Base-by-base conservation (phyloP, 1,140 invertebrate species). In the Octopus bimaculoides region DNA sequence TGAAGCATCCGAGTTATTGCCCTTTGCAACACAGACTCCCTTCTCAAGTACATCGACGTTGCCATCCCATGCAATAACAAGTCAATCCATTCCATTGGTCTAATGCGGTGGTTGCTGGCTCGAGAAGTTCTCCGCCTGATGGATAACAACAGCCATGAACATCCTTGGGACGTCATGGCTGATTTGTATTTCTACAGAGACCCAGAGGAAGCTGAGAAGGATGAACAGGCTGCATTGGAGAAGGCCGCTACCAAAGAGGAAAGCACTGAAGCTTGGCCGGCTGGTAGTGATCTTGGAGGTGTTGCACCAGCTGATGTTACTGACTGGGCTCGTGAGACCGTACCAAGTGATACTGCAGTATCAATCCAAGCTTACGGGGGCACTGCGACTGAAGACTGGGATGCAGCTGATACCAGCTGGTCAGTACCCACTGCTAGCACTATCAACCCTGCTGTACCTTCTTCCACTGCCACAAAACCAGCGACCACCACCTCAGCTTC, bases 131-230 rank as follows among this genome's bases (percentile, higher is more conserved):
- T 99, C 0, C 94, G 97, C 83, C 93, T 99, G 61, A 93, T 97
- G 77, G 98, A 98, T 77, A 94, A 94, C 54, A 96, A 99, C 84
- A 93, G 95, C 52, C 94, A 97, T 81, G 95, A 97, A 85, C 94
- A 94, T 79, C 95, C 95, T 82, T 99, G 97, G 97, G 91, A 91
- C 26, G 95, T 99, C 69, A 98, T 99, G 85, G 97, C 98, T 8
- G 98, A 99, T 92, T 92, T 99, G 82, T 99, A 98, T 95, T 99
- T 99, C 94, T 99, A 98, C 92, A 95, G 98, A 91, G 97, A 99
- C 91, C 96, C 97, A 75, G 96, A 98, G 92, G 97, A 99, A 92
- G 95, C 95, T 87, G 96, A 98, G 88, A 98, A 98, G 91, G 96
- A 98, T 88, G 96, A 98, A 91, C n/a, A n/a, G n/a, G n/a, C n/a